phyloP scores from a whole-genome alignment of 1,140 invertebrate species.

The Drosophila pachea region DNA sequence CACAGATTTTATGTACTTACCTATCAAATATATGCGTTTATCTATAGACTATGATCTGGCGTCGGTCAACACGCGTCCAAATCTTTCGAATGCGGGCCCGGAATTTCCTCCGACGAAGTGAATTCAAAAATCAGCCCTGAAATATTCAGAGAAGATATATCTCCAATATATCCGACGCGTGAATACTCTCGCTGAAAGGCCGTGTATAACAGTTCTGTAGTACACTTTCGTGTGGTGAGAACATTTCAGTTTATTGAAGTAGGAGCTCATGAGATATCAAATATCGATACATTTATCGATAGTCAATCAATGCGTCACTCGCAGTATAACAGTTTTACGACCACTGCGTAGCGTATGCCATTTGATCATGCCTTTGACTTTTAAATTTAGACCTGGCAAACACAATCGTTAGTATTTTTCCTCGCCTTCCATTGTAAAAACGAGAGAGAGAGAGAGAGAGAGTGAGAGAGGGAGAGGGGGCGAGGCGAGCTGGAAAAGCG shows the following conservation, averaged over 20 bases:
- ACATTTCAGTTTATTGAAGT: no score
- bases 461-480: background rate
- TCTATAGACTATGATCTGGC: slow-evolving; percentile 54
- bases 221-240: no score
- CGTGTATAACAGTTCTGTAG: no score
- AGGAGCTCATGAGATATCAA: no score
- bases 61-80: slow-evolving; percentile 36
- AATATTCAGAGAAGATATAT: background rate
- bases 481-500: slow-evolving; percentile 27
- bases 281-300: no score
- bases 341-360: slow-evolving; percentile 1
- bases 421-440: slow-evolving; percentile 7
- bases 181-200: background rate
- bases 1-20: slow-evolving; percentile 68
- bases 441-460: background rate
- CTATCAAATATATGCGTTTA: slow-evolving; percentile 62
- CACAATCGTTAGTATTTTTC: slow-evolving; percentile 46
- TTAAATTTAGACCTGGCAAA: slow-evolving; percentile 65
- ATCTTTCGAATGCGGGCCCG: slow-evolving; percentile 29
- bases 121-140: background rate
- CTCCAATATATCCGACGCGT: background rate
- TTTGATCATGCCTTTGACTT: slow-evolving; percentile 65
- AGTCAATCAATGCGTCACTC: background rate
- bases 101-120: slow-evolving; percentile 53
- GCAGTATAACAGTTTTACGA: background rate